A percentile compares a stretch with the other conserved stretches of the same genome.
phyloP scores from a whole-genome alignment of 2,113 vertebrate genomes.

The Paedocypris sp. region DNA sequence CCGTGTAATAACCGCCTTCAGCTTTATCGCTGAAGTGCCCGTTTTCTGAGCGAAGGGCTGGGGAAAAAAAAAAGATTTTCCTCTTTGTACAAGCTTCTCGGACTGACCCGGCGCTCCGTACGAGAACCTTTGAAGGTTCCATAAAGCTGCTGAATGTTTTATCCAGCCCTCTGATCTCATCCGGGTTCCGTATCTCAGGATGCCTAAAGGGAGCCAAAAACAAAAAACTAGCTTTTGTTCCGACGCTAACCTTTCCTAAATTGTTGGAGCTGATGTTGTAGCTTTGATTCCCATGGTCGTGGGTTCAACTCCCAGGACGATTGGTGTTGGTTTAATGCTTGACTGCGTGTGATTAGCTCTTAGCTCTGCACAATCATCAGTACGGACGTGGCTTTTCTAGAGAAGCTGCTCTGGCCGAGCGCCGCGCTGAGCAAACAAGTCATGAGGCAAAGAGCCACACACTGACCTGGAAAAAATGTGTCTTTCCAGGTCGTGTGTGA shows the following conservation, averaged over 20 bases:
- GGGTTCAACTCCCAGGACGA: no score
- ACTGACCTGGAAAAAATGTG: slow-evolving; percentile 38
- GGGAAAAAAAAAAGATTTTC: slow-evolving; percentile 51
- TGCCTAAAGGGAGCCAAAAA: neutral
- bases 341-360: no score
- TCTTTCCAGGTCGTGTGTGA: slow-evolving; percentile 32
- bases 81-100: slow-evolving; percentile 65
- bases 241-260: no score
- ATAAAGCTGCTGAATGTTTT: slow-evolving; percentile 25
- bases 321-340: no score
- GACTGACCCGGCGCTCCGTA: slow-evolving; percentile 63
- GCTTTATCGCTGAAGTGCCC: slow-evolving; percentile 67
- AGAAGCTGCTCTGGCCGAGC: neutral
- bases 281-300: no score
- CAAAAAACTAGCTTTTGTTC: neutral
- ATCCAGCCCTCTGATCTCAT: slow-evolving; percentile 2
- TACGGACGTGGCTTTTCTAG: neutral
- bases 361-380: no score
- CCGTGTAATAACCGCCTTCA: slow-evolving; percentile 73
- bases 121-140: slow-evolving; percentile 60
- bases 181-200: no score
- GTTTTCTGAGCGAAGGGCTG: slow-evolving; percentile 46
- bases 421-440: neutral
- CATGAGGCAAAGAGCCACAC: slow-evolving; percentile 19
- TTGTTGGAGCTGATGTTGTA: no score